phyloP scores from a whole-genome alignment of 2,797 vertebrate genomes.

The Lepus oiostolus region DNA sequence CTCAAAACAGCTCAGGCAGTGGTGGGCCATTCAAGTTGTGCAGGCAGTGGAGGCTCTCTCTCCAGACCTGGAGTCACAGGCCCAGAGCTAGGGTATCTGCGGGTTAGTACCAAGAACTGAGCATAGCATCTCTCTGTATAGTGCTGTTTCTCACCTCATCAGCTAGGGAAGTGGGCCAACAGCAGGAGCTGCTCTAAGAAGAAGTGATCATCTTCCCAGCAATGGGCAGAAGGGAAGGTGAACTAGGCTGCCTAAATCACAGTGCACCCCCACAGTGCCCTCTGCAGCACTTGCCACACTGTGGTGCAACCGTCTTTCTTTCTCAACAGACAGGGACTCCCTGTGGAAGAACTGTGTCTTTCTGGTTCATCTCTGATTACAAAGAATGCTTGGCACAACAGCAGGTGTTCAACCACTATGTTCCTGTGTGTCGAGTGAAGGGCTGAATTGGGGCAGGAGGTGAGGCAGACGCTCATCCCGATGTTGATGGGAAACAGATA shows the following conservation, averaged over 20 bases:
- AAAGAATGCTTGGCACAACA: neutral
- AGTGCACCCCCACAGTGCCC: neutral
- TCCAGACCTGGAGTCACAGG: neutral
- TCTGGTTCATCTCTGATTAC: neutral
- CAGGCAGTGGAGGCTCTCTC: neutral
- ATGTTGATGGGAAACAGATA: neutral
- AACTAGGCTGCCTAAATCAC: neutral
- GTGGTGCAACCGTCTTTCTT: neutral
- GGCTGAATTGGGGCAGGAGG: neutral
- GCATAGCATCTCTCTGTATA: neutral
- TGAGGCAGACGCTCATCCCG: neutral
- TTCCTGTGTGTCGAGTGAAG: neutral
- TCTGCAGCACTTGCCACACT: neutral
- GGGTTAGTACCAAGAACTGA: neutral
- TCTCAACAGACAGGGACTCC: neutral
- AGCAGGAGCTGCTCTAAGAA: neutral
- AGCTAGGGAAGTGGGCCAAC: neutral
- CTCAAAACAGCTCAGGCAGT: neutral
- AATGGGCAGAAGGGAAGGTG: neutral
- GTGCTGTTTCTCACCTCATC: neutral
- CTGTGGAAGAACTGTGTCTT: neutral
- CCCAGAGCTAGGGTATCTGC: neutral
- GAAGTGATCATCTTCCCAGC: neutral
- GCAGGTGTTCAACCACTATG: neutral
- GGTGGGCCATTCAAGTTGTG: neutral